phyloP scores from a whole-genome alignment of 2,888 invertebrate species.

The Altica lythri region DNA sequence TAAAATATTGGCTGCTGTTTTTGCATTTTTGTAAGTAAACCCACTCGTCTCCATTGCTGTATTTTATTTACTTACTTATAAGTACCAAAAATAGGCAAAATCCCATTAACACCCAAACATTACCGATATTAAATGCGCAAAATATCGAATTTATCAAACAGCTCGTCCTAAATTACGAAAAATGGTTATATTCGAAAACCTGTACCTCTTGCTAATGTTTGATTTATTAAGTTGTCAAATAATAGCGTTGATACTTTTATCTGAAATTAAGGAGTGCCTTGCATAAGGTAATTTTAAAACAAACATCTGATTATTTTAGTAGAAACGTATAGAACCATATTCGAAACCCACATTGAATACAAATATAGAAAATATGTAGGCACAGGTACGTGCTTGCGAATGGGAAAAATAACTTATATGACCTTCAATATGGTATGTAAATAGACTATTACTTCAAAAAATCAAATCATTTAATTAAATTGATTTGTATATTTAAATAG shows the following conservation, averaged over 20 bases:
- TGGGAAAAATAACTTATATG: slow-evolving; percentile 11
- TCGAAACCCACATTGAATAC: slow-evolving; percentile 37
- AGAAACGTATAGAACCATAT: slow-evolving; percentile 39
- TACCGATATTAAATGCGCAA: neutral
- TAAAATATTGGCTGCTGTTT: too few relatives aligned
- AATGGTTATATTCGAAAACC: too few relatives aligned
- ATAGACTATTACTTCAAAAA: slow-evolving; percentile 1
- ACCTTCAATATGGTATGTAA: slow-evolving; percentile 21
- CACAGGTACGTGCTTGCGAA: slow-evolving; percentile 35
- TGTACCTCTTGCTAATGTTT: slow-evolving; percentile 3
- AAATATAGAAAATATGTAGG: slow-evolving; percentile 42
- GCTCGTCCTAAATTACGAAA: too few relatives aligned
- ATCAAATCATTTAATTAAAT: neutral
- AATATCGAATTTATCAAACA: slow-evolving; percentile 10
- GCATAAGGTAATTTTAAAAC: slow-evolving; percentile 27
- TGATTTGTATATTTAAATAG: too few relatives aligned
- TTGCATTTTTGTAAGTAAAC: too few relatives aligned
- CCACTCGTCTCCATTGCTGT: too few relatives aligned
- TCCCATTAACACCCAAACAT: slow-evolving; percentile 16
- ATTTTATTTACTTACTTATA: too few relatives aligned
- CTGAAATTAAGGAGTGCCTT: slow-evolving; percentile 13
- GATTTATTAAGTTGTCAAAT: neutral
- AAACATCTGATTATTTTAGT: slow-evolving; percentile 36
- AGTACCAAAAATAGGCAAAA: slow-evolving; percentile 6
- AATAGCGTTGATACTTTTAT: neutral